Conservation (phyloP, 2,797 vertebrate species). For the Telmatherina bonti region DNA sequence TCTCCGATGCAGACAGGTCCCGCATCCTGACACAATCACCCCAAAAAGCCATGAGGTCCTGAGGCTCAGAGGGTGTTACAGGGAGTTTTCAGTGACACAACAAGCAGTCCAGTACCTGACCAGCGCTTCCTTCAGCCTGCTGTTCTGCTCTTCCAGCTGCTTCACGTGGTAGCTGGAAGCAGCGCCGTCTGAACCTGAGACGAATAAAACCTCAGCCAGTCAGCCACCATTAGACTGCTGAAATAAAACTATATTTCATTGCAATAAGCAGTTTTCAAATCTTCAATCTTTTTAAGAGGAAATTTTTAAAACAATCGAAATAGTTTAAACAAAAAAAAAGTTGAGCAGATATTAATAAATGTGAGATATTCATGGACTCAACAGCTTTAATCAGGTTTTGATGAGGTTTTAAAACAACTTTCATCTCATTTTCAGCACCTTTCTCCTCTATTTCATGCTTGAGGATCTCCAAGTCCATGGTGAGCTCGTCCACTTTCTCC, state of each 20-base stretch:
- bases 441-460: conserved; percentile 99
- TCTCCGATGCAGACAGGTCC: conserved; percentile 79
- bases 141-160: conserved; percentile 96
- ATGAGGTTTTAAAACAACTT: neutral
- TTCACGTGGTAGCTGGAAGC: conserved; percentile 97
- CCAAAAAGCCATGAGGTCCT: neutral
- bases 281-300: neutral
- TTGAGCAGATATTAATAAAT: neutral
- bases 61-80: neutral
- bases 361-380: neutral
- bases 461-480: conserved; percentile 96
- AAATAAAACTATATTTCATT: too few species aligned
- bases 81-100: neutral
- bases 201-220: conserved; percentile 54
- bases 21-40: conserved; percentile 80
- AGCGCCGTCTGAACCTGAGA: conserved; percentile 93
- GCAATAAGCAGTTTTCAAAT: too few species aligned
- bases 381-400: too few species aligned
- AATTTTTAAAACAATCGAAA: neutral
- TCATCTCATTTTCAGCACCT: conserved; percentile 76
- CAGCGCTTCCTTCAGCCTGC: conserved; percentile 93
- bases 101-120: too few species aligned
- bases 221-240: neutral
- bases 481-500: conserved; percentile 96
- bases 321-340: neutral